A percentile compares a stretch with the other conserved stretches of the same genome.
Evolutionary conservation across 2,888 invertebrate genomes (phyloP).

Genomic region (Cephus pygmeus): DNA sequence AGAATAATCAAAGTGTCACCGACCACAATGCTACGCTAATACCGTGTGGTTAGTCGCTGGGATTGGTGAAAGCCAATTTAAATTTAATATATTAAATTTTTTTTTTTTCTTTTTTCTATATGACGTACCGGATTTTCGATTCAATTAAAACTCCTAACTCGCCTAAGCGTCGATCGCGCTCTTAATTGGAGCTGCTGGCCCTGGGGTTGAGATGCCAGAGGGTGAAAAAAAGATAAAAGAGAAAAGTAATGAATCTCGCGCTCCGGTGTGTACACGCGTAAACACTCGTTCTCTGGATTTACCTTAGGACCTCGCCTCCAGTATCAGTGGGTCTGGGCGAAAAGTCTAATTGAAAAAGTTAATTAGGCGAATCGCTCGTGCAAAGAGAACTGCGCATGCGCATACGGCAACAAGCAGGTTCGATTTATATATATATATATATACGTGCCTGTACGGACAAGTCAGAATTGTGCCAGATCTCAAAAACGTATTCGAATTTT

Average conservation of each 20-base stretch:
- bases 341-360: slow-evolving; percentile 1
- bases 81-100: not conserved
- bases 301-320: not conserved
- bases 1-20: too few species aligned
- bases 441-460: not conserved
- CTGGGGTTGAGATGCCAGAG: too few species aligned
- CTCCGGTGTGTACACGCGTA: too few species aligned
- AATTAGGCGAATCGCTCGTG: not conserved
- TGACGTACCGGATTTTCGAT: not conserved
- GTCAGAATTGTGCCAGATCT: not conserved
- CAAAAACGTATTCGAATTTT: too few species aligned
- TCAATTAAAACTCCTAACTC: not conserved
- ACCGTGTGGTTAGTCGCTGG: too few species aligned
- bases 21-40: too few species aligned
- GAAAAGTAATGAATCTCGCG: too few species aligned
- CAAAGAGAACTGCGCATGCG: not conserved
- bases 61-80: not conserved
- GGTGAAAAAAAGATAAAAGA: too few species aligned
- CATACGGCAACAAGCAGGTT: not conserved
- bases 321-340: not conserved
- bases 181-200: too few species aligned
- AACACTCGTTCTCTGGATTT: not conserved
- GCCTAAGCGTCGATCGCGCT: not conserved
- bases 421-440: not conserved
- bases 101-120: not conserved